Evolutionary conservation across 2,888 invertebrate species (phyloP), one percentile per base, ranked within the genome.

Genomic region (Hemithea aestivaria): DNA sequence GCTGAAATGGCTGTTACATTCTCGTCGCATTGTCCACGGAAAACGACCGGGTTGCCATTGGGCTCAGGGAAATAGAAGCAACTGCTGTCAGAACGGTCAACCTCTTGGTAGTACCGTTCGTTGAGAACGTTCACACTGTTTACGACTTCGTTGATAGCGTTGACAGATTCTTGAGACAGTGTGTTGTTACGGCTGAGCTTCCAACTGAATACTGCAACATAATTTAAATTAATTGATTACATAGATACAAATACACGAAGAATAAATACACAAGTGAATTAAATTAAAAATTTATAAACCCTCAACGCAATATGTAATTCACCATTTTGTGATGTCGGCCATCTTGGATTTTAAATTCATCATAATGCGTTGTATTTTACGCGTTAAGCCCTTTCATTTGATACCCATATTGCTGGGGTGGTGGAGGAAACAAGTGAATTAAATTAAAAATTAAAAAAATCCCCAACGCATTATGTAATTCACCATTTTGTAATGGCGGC

Each of bases 121-220:
- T 73, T 55, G 3, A 78, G 51, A 0, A 76, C 73, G n/a, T 62
- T 42, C 6, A 74, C 35, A 1, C 20, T 52, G 24, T 54, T 45
- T 0, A 64, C 40, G 0, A 66, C 56, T 3, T 49, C 44, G 31
- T 68, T 58, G 22, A 83, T 78, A 1, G 57, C 58, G 0, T 12
- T 35, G 0, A 40, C 50, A 1, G 71, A 67, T 1, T 25, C 21
- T 1, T 24, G 3, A 1, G 71, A 46, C 4, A 80, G 41, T 1
- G 38, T 51, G 30, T 56, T 58, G 0, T 53, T 51, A 32, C 77
- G 67, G 36, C 77, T 73, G 10, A 84, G 53, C 32, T 81, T 80
- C 83, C 82, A 84, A 39, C 79, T 78, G 59, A 57, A 76, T 1
- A 82, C 82, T 81, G 54, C 12, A 57, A 62, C n/a, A 29, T 11